Evolutionary conservation across 2,888 invertebrate genomes (phyloP).

Genomic region (Drosophila mimetica): DNA sequence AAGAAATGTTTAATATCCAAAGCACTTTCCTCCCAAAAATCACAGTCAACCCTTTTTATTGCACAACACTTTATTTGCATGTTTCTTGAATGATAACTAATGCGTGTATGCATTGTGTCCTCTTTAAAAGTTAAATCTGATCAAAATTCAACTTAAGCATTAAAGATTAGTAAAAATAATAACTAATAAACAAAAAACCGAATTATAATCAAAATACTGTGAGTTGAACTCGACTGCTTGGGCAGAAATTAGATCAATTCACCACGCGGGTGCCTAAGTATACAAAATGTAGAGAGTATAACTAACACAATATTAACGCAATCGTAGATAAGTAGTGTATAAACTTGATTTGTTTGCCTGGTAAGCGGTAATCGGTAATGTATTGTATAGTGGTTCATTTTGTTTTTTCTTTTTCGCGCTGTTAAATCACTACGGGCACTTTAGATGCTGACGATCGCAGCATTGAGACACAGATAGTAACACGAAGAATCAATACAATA

Average conservation of each 20-base stretch:
- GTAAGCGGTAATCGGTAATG: constrained; percentile 48
- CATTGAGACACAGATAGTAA: constrained; percentile 77
- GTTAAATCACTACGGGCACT: constrained; percentile 66
- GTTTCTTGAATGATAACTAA: constrained; percentile 63
- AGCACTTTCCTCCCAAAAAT: not conserved
- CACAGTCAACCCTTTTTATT: constrained; percentile 27
- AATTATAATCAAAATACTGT: constrained; percentile 26
- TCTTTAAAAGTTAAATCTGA: constrained; percentile 48
- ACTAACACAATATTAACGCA: constrained; percentile 33
- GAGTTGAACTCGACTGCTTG: constrained; percentile 29
- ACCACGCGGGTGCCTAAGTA: constrained; percentile 32
- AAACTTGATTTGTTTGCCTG: constrained; percentile 29
- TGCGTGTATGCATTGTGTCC: constrained; percentile 57
- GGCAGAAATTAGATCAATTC: constrained; percentile 21
- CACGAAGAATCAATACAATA: constrained; percentile 64
- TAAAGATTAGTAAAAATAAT: constrained; percentile 44
- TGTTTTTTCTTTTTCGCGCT: constrained; percentile 30
- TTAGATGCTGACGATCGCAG: constrained; percentile 70
- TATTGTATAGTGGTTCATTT: constrained; percentile 36
- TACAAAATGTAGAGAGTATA: constrained; percentile 22
- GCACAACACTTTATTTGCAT: constrained; percentile 60
- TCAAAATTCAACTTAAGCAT: constrained; percentile 51
- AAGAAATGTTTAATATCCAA: no score
- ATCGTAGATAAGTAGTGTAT: constrained; percentile 12
- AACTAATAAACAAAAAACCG: constrained; percentile 20